phyloP scores from a whole-genome alignment of 2,888 invertebrate species.

The Nineta flava region DNA sequence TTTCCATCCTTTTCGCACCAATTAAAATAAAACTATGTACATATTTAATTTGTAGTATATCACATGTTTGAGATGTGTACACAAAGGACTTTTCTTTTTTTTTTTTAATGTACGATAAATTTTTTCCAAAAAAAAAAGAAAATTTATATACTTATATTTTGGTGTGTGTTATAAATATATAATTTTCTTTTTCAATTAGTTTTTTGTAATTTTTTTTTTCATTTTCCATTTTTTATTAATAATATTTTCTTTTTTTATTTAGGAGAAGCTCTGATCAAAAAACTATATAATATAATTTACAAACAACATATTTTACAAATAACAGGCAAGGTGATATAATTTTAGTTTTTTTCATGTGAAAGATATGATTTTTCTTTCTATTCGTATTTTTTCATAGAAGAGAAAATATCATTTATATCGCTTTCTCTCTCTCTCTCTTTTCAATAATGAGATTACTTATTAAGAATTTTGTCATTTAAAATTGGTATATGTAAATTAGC shows the following conservation, averaged over 20 bases:
- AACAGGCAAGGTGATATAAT: slow-evolving; percentile 2
- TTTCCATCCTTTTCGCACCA: slow-evolving; percentile 1
- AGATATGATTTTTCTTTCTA: background rate
- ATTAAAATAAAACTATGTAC: slow-evolving; percentile 2
- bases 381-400: too few species aligned
- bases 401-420: too few species aligned
- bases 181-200: too few species aligned
- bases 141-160: background rate
- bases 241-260: background rate
- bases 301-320: slow-evolving; percentile 2
- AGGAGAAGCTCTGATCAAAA: slow-evolving; percentile 2
- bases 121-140: background rate
- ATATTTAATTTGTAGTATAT: slow-evolving; percentile 1
- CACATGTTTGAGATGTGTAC: background rate
- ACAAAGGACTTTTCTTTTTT: background rate
- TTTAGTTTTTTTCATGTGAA: background rate
- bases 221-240: too few species aligned
- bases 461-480: too few species aligned
- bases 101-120: background rate
- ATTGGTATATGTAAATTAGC: too few species aligned
- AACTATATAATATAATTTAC: background rate
- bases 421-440: background rate
- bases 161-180: background rate
- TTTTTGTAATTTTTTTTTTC: too few species aligned
- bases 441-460: background rate